Conservation (phyloP, 53 echinoderm and acorn worm species). For the Apostichopus leukothele region DNA sequence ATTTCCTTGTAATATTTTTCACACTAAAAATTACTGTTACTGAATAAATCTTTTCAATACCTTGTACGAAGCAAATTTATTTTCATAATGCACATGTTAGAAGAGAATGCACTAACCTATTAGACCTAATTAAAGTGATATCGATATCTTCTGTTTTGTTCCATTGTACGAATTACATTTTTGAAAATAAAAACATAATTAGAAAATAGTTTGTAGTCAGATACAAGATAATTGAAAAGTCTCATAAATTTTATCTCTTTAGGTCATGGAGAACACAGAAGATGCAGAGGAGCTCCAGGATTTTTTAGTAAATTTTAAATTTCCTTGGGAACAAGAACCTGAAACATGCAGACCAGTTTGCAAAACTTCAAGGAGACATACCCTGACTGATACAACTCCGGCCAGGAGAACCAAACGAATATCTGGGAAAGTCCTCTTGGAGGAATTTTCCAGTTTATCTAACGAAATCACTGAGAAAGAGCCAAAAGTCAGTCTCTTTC, state of each 20-base stretch:
- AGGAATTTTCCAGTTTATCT: background rate
- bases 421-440: constrained; percentile 20
- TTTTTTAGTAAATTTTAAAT: constrained; percentile 37
- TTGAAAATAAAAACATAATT: too few species aligned
- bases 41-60: too few species aligned
- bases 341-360: background rate
- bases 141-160: too few species aligned
- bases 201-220: too few species aligned
- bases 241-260: background rate
- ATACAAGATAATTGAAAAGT: background rate
- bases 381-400: constrained; percentile 28
- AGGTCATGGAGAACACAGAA: constrained; percentile 1
- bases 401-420: constrained; percentile 4
- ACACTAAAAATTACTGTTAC: too few species aligned
- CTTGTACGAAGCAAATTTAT: too few species aligned
- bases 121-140: too few species aligned
- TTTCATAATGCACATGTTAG: too few species aligned
- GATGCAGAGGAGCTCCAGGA: constrained; percentile 30
- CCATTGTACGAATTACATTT: background rate
- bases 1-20: too few species aligned
- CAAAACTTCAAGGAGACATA: background rate
- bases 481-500: background rate
- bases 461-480: background rate
- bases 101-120: too few species aligned
- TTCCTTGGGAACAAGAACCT: constrained; percentile 30